Conservation (phyloP, 1,140 invertebrate genomes). For the Gonatopus flavifemur region DNA sequence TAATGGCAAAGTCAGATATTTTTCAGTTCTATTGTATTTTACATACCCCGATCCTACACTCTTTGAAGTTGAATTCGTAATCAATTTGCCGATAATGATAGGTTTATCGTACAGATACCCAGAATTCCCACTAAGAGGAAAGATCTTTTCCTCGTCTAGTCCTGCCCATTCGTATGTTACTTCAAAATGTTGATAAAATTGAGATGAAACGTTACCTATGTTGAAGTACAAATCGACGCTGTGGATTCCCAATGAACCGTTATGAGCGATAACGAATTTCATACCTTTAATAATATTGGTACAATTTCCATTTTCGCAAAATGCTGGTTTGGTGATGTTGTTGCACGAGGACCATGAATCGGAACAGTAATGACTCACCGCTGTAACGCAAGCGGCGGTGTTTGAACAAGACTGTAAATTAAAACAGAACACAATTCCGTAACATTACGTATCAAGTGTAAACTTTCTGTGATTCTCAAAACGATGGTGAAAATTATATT, state of each 20-base stretch:
- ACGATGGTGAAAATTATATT: no score
- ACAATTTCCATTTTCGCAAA: constrained; percentile 33
- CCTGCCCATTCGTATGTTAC: constrained; percentile 58
- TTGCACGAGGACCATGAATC: constrained; percentile 41
- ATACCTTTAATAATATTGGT: constrained; percentile 56
- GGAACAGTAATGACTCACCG: constrained; percentile 51
- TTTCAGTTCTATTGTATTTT: constrained; percentile 40
- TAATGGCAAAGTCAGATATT: constrained; percentile 53
- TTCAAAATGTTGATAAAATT: constrained; percentile 58
- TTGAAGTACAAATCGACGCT: constrained; percentile 51
- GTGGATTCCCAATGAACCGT: constrained; percentile 61
- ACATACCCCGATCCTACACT: constrained; percentile 31
- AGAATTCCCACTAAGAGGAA: constrained; percentile 68
- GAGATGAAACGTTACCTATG: constrained; percentile 48
- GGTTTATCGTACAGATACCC: constrained; percentile 68
- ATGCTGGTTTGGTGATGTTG: constrained; percentile 19
- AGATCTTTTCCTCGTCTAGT: constrained; percentile 35
- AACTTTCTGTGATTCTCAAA: no score
- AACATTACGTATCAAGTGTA: no score
- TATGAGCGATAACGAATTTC: constrained; percentile 60
- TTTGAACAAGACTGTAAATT: constrained; percentile 56
- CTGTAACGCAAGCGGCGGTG: constrained; percentile 55
- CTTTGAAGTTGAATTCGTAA: constrained; percentile 31
- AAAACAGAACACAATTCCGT: no score
- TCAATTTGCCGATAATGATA: constrained; percentile 59